These are phyloP conservation scores for Rhea pennata DNA, from an alignment of 2,113 vertebrate genomes.

Conservation along the genomic window DNA sequence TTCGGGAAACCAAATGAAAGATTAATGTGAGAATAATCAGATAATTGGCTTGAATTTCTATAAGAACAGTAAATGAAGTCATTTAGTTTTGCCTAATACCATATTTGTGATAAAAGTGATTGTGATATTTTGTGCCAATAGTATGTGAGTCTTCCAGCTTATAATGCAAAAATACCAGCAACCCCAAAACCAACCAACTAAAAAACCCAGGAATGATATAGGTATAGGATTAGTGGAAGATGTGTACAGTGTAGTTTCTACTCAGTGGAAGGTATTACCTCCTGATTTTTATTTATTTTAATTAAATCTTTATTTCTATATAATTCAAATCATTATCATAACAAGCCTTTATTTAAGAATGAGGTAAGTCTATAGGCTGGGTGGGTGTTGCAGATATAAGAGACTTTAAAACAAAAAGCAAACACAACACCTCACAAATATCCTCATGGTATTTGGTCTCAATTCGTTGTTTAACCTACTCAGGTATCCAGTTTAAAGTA, in stretches of 20 bases:
- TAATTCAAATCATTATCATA: not conserved
- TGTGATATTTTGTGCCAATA: not conserved
- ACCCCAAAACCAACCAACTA: not conserved
- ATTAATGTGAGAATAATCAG: not conserved
- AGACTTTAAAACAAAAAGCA: not conserved
- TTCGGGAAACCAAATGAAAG: not conserved
- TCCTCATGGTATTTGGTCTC: not conserved
- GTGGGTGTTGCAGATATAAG: not conserved
- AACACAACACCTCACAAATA: not conserved
- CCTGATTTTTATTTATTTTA: not conserved
- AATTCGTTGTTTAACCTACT: not conserved
- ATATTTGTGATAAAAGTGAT: not conserved
- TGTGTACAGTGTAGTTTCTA: not conserved
- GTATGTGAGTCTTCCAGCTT: not conserved
- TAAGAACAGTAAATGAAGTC: not conserved
- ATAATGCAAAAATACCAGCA: not conserved
- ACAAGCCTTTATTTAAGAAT: not conserved
- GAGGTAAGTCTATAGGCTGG: not conserved
- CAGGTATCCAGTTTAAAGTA: not conserved
- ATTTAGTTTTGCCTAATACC: not conserved
- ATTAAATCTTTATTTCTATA: not conserved
- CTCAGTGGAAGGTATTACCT: not conserved
- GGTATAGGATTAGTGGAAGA: not conserved
- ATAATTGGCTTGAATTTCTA: not conserved
- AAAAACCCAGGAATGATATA: not conserved